Percentiles rank a stretch among this genome's conserved stretches.
These are phyloP conservation scores for Eulemur rufifrons DNA, from an alignment of 2,113 vertebrate genomes.

Conservation along the genomic window DNA sequence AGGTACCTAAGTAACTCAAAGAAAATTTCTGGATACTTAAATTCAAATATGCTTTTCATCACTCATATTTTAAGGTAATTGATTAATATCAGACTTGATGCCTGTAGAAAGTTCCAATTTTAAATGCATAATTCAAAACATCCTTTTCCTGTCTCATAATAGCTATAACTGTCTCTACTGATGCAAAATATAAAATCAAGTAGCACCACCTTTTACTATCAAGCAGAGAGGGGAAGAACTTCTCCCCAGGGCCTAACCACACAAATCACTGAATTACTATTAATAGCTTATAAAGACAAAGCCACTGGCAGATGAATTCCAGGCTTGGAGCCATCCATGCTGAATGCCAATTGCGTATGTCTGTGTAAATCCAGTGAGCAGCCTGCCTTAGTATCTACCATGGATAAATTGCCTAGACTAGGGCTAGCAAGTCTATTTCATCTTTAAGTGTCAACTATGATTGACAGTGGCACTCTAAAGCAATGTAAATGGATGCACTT, in stretches of 20 bases:
- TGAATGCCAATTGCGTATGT: background rate
- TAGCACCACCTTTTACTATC: background rate
- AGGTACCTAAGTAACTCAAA: background rate
- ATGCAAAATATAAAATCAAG: conserved; percentile 16
- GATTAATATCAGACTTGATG: background rate
- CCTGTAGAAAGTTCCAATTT: conserved; percentile 1
- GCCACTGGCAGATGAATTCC: background rate
- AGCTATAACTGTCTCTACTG: background rate
- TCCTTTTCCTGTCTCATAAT: background rate
- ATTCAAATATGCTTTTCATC: background rate
- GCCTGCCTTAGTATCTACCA: background rate
- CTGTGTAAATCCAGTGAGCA: background rate
- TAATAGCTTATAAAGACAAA: conserved; percentile 8
- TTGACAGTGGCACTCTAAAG: background rate
- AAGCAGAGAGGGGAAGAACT: background rate
- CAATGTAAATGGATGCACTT: background rate
- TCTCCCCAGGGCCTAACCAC: background rate
- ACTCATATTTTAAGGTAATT: conserved; percentile 3
- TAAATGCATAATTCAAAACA: conserved; percentile 28
- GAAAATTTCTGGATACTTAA: background rate
- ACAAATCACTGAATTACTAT: background rate
- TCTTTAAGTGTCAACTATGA: background rate
- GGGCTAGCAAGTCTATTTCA: background rate
- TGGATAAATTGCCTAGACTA: background rate
- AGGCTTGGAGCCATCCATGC: background rate